Percentiles rank a stretch among this genome's conserved stretches.
Evolutionary conservation across 2,888 invertebrate species (phyloP).

Genomic region (Apotomis betuletana): DNA sequence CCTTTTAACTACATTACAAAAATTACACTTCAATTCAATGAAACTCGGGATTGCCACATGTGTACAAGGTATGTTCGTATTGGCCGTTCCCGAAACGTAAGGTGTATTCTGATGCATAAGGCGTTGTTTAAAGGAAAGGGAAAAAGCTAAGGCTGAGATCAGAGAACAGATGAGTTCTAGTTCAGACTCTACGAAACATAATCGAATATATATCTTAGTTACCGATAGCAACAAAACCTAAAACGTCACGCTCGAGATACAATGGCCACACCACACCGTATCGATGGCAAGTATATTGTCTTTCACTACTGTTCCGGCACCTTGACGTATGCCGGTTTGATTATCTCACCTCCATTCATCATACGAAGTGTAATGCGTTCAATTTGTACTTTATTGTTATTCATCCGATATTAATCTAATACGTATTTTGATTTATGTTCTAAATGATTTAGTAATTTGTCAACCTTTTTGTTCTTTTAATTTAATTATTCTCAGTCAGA

Average conservation of each 20-base stretch:
- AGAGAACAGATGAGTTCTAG: no score
- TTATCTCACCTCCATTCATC: slow-evolving; percentile 59
- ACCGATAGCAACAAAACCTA: not conserved
- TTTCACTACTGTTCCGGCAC: slow-evolving; percentile 51
- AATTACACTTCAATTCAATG: no score
- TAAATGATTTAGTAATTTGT: slow-evolving; percentile 27
- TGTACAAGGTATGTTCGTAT: no score
- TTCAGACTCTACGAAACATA: no score
- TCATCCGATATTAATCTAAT: slow-evolving; percentile 43
- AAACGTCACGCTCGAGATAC: not conserved
- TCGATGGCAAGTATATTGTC: slow-evolving; percentile 48
- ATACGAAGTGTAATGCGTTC: slow-evolving; percentile 56
- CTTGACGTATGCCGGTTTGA: slow-evolving; percentile 50
- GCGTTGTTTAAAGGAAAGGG: no score
- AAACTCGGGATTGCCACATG: no score
- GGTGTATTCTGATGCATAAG: no score
- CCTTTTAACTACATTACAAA: no score
- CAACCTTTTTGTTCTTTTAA: slow-evolving; percentile 28
- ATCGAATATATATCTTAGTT: not conserved
- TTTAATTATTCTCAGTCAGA: slow-evolving; percentile 13
- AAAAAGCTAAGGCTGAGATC: no score
- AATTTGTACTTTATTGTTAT: slow-evolving; percentile 52
- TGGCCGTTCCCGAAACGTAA: no score
- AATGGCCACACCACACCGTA: slow-evolving; percentile 31
- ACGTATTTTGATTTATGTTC: slow-evolving; percentile 36